Evolutionary conservation across 2,888 invertebrate species (phyloP).

Genomic region (Caenorhabditis becei): DNA sequence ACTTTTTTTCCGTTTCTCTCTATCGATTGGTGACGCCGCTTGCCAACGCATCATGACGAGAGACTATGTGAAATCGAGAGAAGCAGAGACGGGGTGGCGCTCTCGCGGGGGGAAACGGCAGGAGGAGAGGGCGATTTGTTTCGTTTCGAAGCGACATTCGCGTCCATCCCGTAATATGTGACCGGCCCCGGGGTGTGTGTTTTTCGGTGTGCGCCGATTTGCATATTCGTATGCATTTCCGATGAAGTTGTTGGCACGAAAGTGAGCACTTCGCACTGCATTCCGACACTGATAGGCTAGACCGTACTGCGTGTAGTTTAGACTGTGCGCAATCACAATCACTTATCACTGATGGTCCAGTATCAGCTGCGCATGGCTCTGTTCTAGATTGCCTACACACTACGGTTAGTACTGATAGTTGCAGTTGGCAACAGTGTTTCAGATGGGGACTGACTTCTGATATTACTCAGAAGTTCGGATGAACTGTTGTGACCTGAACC

Average conservation of each 20-base stretch:
- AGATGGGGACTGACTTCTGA: too few species aligned
- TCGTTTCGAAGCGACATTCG: constrained; percentile 21
- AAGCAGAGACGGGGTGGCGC: constrained; percentile 26
- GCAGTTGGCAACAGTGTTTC: too few species aligned
- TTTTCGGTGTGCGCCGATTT: constrained; percentile 13
- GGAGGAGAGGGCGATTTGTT: constrained; percentile 30
- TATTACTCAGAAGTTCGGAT: too few species aligned
- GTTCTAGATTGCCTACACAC: too few species aligned
- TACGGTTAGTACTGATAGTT: too few species aligned
- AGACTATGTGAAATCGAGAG: background rate
- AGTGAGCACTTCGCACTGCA: background rate
- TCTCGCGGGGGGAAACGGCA: constrained; percentile 3
- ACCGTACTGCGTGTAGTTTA: background rate
- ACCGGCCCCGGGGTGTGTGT: background rate
- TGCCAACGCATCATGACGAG: constrained; percentile 10
- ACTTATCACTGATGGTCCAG: too few species aligned
- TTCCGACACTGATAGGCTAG: background rate
- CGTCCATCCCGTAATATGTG: constrained; percentile 14
- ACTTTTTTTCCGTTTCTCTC: constrained; percentile 1
- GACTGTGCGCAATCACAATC: too few species aligned
- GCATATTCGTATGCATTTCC: constrained; percentile 13
- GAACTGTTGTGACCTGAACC: too few species aligned
- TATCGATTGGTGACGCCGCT: constrained; percentile 9
- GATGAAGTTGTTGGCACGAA: constrained; percentile 5
- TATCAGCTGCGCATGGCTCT: too few species aligned